These are phyloP conservation scores for Ips typographus DNA, from an alignment of 1,140 invertebrate species.

Conservation along the genomic window DNA sequence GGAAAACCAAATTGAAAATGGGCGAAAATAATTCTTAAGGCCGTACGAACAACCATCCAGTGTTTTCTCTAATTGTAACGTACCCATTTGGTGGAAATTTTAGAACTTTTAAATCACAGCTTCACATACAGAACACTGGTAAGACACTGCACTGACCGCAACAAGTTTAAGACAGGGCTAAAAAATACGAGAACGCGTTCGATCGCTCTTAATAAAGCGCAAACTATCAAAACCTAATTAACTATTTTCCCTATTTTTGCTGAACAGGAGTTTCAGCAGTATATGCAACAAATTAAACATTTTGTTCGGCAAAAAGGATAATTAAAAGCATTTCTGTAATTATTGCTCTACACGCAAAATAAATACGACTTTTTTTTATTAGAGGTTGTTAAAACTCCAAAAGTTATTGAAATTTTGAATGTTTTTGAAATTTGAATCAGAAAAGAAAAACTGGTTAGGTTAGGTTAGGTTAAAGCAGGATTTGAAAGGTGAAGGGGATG, in stretches of 20 bases:
- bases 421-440: no score
- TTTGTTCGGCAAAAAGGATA: neutral
- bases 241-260: slow-evolving; percentile 8
- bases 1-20: slow-evolving; percentile 26
- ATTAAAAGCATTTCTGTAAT: neutral
- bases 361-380: neutral
- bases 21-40: slow-evolving; percentile 20
- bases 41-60: slow-evolving; percentile 6
- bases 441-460: no score
- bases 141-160: no score
- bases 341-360: neutral
- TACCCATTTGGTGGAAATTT: neutral
- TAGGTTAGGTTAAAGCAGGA: no score
- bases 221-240: slow-evolving; percentile 13
- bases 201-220: neutral
- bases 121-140: no score
- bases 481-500: no score
- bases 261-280: neutral
- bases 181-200: neutral
- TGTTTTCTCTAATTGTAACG: neutral
- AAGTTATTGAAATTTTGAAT: no score
- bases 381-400: no score
- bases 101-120: no score
- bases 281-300: slow-evolving; percentile 7
- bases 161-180: no score